phyloP scores from a whole-genome alignment of 1,140 invertebrate species.

The Drosophila tsacasi region DNA sequence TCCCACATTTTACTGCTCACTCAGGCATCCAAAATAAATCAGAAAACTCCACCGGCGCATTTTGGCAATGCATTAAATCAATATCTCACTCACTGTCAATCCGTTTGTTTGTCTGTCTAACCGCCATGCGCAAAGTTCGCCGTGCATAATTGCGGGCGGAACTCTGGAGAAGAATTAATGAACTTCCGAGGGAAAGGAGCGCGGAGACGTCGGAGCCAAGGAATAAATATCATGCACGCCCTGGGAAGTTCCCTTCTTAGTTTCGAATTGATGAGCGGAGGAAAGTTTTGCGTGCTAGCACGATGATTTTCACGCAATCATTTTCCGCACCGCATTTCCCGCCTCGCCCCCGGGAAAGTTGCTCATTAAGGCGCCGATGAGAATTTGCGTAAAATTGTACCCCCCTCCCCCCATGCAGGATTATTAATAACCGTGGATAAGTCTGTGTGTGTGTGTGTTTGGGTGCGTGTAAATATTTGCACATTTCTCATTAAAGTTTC shows the following conservation, averaged over 20 bases:
- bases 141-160: slow-evolving; percentile 57
- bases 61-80: slow-evolving; percentile 54
- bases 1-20: slow-evolving; percentile 14
- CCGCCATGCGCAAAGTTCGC: slow-evolving; percentile 32
- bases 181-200: slow-evolving; percentile 32
- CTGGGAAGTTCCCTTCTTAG: slow-evolving; percentile 34
- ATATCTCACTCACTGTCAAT: slow-evolving; percentile 45
- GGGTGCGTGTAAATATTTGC: slow-evolving; percentile 47
- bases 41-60: slow-evolving; percentile 1
- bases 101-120: slow-evolving; percentile 42
- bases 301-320: slow-evolving; percentile 52
- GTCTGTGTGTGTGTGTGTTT: not conserved
- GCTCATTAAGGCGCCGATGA: slow-evolving; percentile 60
- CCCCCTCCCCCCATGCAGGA: slow-evolving; percentile 38
- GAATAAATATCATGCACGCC: slow-evolving; percentile 56
- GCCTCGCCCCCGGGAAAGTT: slow-evolving; percentile 33
- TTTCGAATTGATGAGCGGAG: slow-evolving; percentile 59
- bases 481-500: slow-evolving; percentile 51
- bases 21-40: slow-evolving; percentile 30
- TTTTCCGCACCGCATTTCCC: slow-evolving; percentile 31
- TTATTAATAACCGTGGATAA: slow-evolving; percentile 58
- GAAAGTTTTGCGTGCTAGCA: slow-evolving; percentile 56
- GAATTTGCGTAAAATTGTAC: slow-evolving; percentile 39
- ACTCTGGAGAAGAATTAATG: slow-evolving; percentile 61
- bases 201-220: slow-evolving; percentile 9